Conservation (phyloP, 2,888 invertebrate genomes). For the Camptogramma bilineatum region DNA sequence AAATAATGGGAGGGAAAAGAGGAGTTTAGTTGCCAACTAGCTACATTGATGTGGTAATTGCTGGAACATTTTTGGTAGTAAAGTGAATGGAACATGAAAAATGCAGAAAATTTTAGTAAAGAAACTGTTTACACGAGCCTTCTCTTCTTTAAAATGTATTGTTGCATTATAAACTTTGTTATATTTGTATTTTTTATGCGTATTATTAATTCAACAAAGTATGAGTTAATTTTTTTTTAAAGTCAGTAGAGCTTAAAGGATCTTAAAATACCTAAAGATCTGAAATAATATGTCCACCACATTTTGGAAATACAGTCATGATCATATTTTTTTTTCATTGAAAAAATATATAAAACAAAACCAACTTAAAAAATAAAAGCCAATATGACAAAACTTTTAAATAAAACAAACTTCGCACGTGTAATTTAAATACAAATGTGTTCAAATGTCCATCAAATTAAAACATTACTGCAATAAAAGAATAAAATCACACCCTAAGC, state of each 20-base stretch:
- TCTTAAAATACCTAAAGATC: too few relatives aligned
- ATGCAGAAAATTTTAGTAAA: not conserved
- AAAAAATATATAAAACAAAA: too few relatives aligned
- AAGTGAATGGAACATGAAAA: conserved; percentile 5
- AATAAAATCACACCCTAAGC: conserved; percentile 34
- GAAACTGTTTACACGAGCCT: not conserved
- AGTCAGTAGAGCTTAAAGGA: too few relatives aligned
- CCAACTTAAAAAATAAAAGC: not conserved
- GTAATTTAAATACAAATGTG: not conserved
- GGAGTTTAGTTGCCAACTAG: conserved; percentile 27
- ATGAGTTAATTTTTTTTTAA: too few relatives aligned
- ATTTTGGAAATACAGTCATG: too few relatives aligned
- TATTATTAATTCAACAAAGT: too few relatives aligned
- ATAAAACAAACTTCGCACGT: not conserved
- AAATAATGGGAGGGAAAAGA: conserved; percentile 37
- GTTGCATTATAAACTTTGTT: not conserved
- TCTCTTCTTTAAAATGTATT: not conserved
- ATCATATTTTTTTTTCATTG: too few relatives aligned
- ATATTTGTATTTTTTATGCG: not conserved
- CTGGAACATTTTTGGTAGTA: conserved; percentile 15
- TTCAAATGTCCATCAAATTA: conserved; percentile 12
- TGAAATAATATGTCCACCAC: too few relatives aligned
- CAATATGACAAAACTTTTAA: not conserved
- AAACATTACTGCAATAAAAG: conserved; percentile 16
- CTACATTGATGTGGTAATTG: conserved; percentile 29